Percentiles rank a stretch among this genome's conserved stretches.
Evolutionary conservation across 2,113 vertebrate species (phyloP).

Genomic region (Perccottus glenii): DNA sequence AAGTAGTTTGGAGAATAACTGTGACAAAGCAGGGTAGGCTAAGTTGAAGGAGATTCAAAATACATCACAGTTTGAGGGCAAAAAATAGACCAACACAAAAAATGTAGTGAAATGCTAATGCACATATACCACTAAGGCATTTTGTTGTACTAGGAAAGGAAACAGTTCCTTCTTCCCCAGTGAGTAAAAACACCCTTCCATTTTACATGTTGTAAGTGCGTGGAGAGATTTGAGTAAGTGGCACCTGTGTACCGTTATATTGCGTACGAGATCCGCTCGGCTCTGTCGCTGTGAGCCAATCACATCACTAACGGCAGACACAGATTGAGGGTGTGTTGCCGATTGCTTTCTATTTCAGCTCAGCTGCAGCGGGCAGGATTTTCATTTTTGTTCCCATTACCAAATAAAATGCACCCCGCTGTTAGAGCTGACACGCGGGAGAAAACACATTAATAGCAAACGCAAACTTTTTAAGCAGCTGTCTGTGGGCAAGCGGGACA

Average conservation of each 20-base stretch:
- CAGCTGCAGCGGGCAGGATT: constrained; percentile 40
- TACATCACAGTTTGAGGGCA: too few species aligned
- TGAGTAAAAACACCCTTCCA: too few species aligned
- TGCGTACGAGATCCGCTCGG: not conserved
- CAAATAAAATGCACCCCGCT: constrained; percentile 46
- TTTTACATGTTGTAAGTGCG: not conserved
- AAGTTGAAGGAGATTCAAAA: constrained; percentile 22
- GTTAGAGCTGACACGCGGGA: constrained; percentile 35
- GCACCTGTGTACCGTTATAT: not conserved
- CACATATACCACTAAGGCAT: constrained; percentile 11
- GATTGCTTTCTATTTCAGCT: constrained; percentile 55
- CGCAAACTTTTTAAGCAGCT: constrained; percentile 39
- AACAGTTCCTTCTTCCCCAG: not conserved
- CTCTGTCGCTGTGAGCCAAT: constrained; percentile 14
- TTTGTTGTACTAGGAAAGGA: not conserved
- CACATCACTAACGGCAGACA: constrained; percentile 33
- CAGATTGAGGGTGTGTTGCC: constrained; percentile 42
- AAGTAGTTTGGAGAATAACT: constrained; percentile 55
- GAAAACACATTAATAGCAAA: constrained; percentile 49
- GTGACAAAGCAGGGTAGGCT: constrained; percentile 27
- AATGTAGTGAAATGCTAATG: not conserved
- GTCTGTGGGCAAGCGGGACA: not conserved
- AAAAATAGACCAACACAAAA: not conserved
- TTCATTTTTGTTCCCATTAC: constrained; percentile 67
- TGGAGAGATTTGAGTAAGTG: not conserved